Evolutionary conservation across 2,888 invertebrate genomes (phyloP), one percentile per base, ranked within the genome.

Genomic region (Ommatoiulus sabulosus): DNA sequence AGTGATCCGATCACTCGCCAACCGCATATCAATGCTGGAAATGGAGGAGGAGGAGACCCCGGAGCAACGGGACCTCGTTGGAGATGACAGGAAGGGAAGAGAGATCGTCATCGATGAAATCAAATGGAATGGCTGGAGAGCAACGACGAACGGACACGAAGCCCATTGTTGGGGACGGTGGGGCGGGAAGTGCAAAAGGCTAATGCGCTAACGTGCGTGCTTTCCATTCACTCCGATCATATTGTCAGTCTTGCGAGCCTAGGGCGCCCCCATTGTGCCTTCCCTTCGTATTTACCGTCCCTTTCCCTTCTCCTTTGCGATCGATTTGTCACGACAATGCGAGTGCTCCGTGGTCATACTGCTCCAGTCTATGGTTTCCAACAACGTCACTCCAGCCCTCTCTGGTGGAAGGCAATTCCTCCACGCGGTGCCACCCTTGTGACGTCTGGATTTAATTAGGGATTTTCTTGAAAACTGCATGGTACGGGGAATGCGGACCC

Each of bases 11-110:
- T 52, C 52, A 52, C 52, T 52, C 52, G 52, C n/a, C 80, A 24
- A 80, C 80, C 80, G 80, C 80, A 35, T 80, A 35, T 80, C 80
- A 24, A 80, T 80, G 80, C 7, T 86, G 48, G 86, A 86, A 86
- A 44, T 86, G 44, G 48, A 24, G 48, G 48, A 85, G 85, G 46
- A 85, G 46, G 24, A 44, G 43, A 8, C 44, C 46, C 43, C 44
- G 43, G 44, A n/a, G 86, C 44, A 86, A 86, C n/a, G 48, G 20
- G 86, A 86, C 44, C 44, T 44, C 44, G 20, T 84, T 35, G 35
- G 3, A 44, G 44, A 44, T 86, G 86, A 44, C 85, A 85, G 20
- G 8, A 7, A 7, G 48, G 12, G 1, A 46, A 8, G 46, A 44
- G 44, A 44, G n/a, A 86, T 44, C 86, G 44, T n/a, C 86, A 86